phyloP scores from a whole-genome alignment of 2,797 vertebrate species.

The Tangara arthus region DNA sequence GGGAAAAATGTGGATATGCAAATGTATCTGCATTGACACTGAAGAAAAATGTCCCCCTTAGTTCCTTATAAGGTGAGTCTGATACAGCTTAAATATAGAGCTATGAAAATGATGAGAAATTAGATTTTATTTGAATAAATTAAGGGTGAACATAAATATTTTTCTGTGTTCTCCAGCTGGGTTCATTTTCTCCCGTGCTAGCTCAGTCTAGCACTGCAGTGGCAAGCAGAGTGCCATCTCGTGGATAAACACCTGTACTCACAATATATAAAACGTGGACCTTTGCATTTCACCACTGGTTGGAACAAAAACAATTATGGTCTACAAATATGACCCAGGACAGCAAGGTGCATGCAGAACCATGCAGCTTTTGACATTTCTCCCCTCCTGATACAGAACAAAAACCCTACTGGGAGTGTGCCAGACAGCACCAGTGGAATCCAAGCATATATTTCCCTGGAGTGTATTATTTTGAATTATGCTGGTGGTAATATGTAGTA shows the following conservation, averaged over 20 bases:
- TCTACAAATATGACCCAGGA: background rate
- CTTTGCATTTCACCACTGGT: background rate
- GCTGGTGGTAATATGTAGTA: background rate
- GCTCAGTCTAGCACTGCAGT: background rate
- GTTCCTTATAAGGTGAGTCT: background rate
- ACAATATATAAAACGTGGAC: background rate
- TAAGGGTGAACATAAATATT: background rate
- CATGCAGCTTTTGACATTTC: background rate
- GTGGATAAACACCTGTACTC: constrained; percentile 60
- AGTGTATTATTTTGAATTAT: background rate
- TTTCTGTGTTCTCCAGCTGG: background rate
- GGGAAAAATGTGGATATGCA: background rate
- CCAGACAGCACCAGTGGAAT: background rate
- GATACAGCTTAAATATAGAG: background rate
- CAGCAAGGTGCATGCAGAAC: background rate
- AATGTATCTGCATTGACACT: background rate
- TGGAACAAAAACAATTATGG: background rate
- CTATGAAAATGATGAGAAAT: background rate
- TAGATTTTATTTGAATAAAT: background rate
- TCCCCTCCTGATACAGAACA: background rate
- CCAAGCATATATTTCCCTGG: background rate
- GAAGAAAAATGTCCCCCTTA: background rate
- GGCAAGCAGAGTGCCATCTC: constrained; percentile 73
- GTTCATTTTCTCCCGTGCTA: background rate
- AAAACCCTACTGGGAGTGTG: background rate